Evolutionary conservation across 2,113 vertebrate species (phyloP).

Genomic region (Nesogale talazaci): DNA sequence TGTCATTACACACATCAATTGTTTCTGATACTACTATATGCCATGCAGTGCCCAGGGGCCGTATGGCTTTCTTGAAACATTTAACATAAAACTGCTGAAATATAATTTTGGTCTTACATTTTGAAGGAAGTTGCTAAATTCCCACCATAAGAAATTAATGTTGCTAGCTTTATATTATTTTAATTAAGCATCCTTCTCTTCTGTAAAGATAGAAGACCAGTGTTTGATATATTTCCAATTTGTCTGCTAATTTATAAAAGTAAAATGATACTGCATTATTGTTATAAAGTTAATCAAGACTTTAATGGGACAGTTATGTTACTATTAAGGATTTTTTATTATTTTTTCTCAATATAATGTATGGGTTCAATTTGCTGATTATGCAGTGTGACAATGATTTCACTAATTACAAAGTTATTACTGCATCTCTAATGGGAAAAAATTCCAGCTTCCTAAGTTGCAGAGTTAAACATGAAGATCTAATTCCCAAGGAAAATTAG

Average conservation of each 20-base stretch:
- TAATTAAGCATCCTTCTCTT: conserved; percentile 78
- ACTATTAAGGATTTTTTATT: conserved; percentile 70
- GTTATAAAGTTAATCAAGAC: conserved; percentile 86
- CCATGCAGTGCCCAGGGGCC: conserved; percentile 64
- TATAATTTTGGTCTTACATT: conserved; percentile 70
- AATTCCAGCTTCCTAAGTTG: conserved; percentile 75
- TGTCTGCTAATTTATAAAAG: conserved; percentile 85
- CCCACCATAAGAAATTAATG: conserved; percentile 78
- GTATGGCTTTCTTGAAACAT: conserved; percentile 72
- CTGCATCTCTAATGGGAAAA: conserved; percentile 72
- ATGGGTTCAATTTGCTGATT: conserved; percentile 83
- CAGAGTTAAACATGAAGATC: conserved; percentile 67
- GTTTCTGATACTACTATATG: conserved; percentile 63
- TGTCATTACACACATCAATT: conserved; percentile 75
- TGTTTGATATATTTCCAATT: conserved; percentile 81
- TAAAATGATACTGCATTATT: conserved; percentile 83
- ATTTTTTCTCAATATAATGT: conserved; percentile 81
- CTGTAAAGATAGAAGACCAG: conserved; percentile 71
- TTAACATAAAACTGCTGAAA: conserved; percentile 75
- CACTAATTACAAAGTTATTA: conserved; percentile 86
- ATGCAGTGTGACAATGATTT: conserved; percentile 82
- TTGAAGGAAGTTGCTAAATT: conserved; percentile 66
- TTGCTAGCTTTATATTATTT: conserved; percentile 77
- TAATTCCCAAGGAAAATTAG: conserved; percentile 58
- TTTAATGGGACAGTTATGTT: conserved; percentile 84